Evolutionary conservation across 2,888 invertebrate genomes (phyloP), one percentile per base, ranked within the genome.

Genomic region (Siphonodentalium dalli): DNA sequence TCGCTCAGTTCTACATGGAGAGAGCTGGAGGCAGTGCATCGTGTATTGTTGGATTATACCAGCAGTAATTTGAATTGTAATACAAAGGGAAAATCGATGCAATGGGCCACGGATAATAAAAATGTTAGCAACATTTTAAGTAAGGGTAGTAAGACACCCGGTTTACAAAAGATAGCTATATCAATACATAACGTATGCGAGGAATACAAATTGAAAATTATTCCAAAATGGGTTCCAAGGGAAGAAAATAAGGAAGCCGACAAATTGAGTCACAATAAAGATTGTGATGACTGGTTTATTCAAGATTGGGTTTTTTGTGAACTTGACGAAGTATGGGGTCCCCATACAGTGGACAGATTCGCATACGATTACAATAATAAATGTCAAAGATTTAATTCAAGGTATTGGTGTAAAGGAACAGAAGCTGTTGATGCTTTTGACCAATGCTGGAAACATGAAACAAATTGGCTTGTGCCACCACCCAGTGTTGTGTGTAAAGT

Each of bases 391-490:
- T 53, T 52, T 27, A 52, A 45, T 33, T 39, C 33, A 13, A 40
- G 33, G 18, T 31, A 26, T 11, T 46, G 46, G 52, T 52, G 45
- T 27, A 26, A 33, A 18, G 45, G 44, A 0, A 52, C 52, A 31
- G 45, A 45, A 24, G 39, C 39, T 7, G 27, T 52, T 9, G 27
- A 52, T n/a, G 33, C 39, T 26, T 52, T 52, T 26, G 27, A 24
- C 2, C 27, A 20, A 15, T 3, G 6, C 21, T 52, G 45, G 40
- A n/a, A 2, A n/a, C 35, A 29, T 34, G 53, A 39, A 11, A 33
- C 18, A 7, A 45, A 50, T 21, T 51, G 56, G 50, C 39, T 46
- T 13, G 56, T 42, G 0, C 51, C 46, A 6, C 46, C 50, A 13
- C 50, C 50, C 11, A 31, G 15, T 15, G 26, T 51, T 7, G 26